These are phyloP conservation scores for Ophioninae sp. DNA, from an alignment of 2,888 invertebrate genomes.

Conservation along the genomic window DNA sequence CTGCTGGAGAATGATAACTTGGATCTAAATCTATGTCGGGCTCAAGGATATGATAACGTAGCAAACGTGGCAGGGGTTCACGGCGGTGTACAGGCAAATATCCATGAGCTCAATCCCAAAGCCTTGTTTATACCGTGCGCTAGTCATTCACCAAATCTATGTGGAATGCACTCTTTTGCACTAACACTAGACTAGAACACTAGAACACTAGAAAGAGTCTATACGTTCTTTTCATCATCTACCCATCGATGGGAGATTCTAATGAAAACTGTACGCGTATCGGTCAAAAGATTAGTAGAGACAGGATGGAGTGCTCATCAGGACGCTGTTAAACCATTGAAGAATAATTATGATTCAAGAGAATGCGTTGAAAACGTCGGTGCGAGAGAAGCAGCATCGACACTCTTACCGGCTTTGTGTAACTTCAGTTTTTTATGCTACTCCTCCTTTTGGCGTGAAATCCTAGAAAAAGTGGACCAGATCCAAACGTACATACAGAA, in stretches of 20 bases:
- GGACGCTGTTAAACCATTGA: conserved; percentile 17
- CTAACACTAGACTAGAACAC: too few species aligned
- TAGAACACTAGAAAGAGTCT: not conserved
- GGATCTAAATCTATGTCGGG: conserved; percentile 32
- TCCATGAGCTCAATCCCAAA: not conserved
- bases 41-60: conserved; percentile 23
- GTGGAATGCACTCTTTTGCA: not conserved
- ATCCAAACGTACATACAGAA: not conserved
- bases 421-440: conserved; percentile 5
- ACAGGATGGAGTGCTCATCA: not conserved
- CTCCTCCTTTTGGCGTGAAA: not conserved
- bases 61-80: conserved; percentile 12
- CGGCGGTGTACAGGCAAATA: conserved; percentile 2
- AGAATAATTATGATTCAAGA: not conserved
- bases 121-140: not conserved
- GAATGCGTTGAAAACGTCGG: not conserved
- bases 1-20: conserved; percentile 52
- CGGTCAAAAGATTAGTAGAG: not conserved
- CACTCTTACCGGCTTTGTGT: conserved; percentile 3
- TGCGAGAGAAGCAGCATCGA: not conserved
- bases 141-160: not conserved
- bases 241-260: not conserved
- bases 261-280: not conserved
- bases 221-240: not conserved
- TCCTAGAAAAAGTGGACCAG: not conserved